Base-by-base conservation (phyloP, 2,888 invertebrate species). In the Anoncus sp. region DNA sequence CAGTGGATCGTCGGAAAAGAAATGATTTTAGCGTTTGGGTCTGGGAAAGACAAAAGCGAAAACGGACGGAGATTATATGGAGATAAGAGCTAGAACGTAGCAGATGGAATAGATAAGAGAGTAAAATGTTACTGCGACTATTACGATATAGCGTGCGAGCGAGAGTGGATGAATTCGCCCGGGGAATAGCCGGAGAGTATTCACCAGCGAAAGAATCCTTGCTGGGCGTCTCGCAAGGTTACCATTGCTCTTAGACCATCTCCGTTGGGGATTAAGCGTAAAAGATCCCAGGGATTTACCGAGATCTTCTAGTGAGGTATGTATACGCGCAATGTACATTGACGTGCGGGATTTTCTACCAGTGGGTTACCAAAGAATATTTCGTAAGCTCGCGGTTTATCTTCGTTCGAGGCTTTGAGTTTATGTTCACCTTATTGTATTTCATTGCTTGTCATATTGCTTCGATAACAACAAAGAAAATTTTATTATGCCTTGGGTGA, bases 281-380 rank as follows among this genome's bases (percentile, higher is more conserved):
- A 55, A 72, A 55, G 73, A 73, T 73, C 73, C 65, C 31, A n/a
- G 49, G 65, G 59, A 66, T 73, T 73, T 73, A 59, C 43, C 18
- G 18, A 18, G 45, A 24, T 40, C 55, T 47, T 24, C 14, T 20
- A 3, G 70, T 16, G 40, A 53, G 35, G 57, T 49, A 20, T 53
- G 22, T 35, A 45, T 24, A 57, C 47, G 57, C 38, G 31, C n/a
- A 7, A 7, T 31, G 7, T 24, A 66, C 53, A 53, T 40, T 47
- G 53, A 53, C 53, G 53, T 45, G n/a, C 27, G 35, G 35, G 7
- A 35, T 16, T 57, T 35, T 57, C 27, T 38, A n/a, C 22, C 43
- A 16, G 18, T 22, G 27, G 14, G 10, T 3, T 5, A 3, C 9
- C 35, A n/a, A 59, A 49, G 31, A 47, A 14, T 12, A 22, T 27